Evolutionary conservation across 2,888 invertebrate species (phyloP).

Genomic region (Orthosia cruda): DNA sequence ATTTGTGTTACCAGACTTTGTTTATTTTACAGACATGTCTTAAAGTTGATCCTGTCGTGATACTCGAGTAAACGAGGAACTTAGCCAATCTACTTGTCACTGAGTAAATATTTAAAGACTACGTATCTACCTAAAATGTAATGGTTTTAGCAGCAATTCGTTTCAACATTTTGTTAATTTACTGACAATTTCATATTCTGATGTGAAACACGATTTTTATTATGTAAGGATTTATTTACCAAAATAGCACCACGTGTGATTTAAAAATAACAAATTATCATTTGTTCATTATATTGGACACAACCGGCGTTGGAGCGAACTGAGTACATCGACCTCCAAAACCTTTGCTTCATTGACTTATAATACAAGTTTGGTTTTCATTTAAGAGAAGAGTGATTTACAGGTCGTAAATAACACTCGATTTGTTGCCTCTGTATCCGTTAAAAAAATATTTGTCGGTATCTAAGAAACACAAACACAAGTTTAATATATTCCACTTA

Average conservation of each 20-base stretch:
- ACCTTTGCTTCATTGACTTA: constrained; percentile 45
- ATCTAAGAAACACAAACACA: constrained; percentile 24
- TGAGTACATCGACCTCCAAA: constrained; percentile 6
- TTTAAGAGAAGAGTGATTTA: constrained; percentile 19
- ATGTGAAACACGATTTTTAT: neutral
- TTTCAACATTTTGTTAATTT: neutral
- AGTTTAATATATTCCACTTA: constrained; percentile 38
- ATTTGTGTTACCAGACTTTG: constrained; percentile 54
- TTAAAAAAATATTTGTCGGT: neutral
- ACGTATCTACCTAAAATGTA: neutral
- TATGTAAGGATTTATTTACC: neutral
- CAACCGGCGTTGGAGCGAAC: neutral
- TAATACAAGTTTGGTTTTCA: constrained; percentile 38
- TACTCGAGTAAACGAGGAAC: constrained; percentile 9
- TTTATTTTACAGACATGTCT: constrained; percentile 52
- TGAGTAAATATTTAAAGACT: constrained; percentile 33
- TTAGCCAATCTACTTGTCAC: constrained; percentile 34
- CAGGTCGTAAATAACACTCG: constrained; percentile 30
- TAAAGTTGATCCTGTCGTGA: constrained; percentile 40
- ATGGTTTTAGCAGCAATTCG: neutral
- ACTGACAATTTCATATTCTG: neutral
- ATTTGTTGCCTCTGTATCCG: constrained; percentile 4
- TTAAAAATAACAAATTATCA: neutral
- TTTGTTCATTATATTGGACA: neutral
- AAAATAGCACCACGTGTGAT: neutral